Conservation (phyloP, 92 coral and sea anemone species). For the Blastomussa wellsi region DNA sequence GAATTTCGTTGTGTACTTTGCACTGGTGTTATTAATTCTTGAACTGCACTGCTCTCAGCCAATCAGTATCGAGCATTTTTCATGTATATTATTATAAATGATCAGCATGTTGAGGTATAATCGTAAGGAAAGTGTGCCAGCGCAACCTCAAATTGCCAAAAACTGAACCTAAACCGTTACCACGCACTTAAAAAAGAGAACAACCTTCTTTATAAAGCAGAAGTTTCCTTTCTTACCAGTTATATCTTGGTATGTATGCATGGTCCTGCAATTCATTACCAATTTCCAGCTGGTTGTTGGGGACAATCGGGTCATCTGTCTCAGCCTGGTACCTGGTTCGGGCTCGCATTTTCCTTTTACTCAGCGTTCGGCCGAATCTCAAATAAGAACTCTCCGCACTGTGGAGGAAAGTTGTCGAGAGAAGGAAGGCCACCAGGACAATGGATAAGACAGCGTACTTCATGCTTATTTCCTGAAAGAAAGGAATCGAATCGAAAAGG, state of each 20-base stretch:
- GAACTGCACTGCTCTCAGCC: too few relatives aligned
- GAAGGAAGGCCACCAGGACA: conserved; percentile 9
- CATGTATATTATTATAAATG: too few relatives aligned
- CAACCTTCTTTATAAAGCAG: too few relatives aligned
- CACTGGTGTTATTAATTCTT: too few relatives aligned
- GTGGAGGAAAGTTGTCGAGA: conserved; percentile 5
- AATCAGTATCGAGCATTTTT: too few relatives aligned
- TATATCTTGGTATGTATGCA: background rate
- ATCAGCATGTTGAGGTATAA: too few relatives aligned
- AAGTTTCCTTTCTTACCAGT: conserved; percentile 4
- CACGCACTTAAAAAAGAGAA: background rate
- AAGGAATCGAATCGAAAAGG: background rate
- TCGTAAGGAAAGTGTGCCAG: too few relatives aligned
- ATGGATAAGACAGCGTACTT: conserved; percentile 5
- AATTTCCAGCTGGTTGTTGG: background rate
- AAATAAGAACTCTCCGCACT: conserved; percentile 14
- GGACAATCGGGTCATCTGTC: background rate
- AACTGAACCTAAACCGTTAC: background rate
- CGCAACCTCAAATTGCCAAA: background rate
- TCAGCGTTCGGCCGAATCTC: conserved; percentile 27
- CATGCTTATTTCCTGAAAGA: background rate
- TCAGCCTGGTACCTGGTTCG: conserved; percentile 4
- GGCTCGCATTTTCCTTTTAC: background rate
- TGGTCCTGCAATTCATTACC: background rate
- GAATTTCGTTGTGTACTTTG: too few relatives aligned